These are phyloP conservation scores for Tor tambroides DNA, from an alignment of 2,113 vertebrate species.

Conservation along the genomic window DNA sequence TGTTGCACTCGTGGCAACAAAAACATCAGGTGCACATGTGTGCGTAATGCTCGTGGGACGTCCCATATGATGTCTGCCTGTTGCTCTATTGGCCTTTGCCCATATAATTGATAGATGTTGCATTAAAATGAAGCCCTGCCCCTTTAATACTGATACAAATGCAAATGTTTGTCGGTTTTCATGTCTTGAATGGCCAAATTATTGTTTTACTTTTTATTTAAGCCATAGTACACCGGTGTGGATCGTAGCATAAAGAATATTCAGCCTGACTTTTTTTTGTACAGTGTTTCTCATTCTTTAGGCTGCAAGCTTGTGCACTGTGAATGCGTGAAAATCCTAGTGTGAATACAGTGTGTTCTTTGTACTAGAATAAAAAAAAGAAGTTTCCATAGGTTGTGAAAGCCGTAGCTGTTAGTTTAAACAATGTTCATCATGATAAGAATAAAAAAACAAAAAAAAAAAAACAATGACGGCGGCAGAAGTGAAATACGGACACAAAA, in stretches of 20 bases:
- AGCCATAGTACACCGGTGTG: constrained; percentile 63
- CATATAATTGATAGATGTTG: constrained; percentile 1
- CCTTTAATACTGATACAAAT: background rate
- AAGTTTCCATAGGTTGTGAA: constrained; percentile 91
- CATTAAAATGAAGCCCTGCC: background rate
- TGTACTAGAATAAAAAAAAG: constrained; percentile 87
- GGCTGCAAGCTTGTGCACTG: constrained; percentile 95
- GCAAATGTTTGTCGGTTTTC: constrained; percentile 29
- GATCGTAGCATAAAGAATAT: constrained; percentile 46
- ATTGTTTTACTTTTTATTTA: constrained; percentile 57
- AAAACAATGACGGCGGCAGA: constrained; percentile 40
- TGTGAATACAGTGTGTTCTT: constrained; percentile 90
- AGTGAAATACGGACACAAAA: constrained; percentile 51
- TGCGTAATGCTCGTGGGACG: background rate
- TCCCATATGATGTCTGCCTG: background rate
- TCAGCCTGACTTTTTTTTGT: constrained; percentile 62
- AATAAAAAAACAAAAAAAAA: background rate
- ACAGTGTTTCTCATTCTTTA: constrained; percentile 77
- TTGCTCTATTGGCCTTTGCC: background rate
- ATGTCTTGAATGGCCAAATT: constrained; percentile 54
- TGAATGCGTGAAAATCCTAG: constrained; percentile 92
- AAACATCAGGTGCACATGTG: background rate
- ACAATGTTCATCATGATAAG: constrained; percentile 63
- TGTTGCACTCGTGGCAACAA: background rate
- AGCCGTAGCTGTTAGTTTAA: constrained; percentile 86